Evolutionary conservation across 2,888 invertebrate species (phyloP), one percentile per base, ranked within the genome.

Genomic region (Xylota sylvarum): DNA sequence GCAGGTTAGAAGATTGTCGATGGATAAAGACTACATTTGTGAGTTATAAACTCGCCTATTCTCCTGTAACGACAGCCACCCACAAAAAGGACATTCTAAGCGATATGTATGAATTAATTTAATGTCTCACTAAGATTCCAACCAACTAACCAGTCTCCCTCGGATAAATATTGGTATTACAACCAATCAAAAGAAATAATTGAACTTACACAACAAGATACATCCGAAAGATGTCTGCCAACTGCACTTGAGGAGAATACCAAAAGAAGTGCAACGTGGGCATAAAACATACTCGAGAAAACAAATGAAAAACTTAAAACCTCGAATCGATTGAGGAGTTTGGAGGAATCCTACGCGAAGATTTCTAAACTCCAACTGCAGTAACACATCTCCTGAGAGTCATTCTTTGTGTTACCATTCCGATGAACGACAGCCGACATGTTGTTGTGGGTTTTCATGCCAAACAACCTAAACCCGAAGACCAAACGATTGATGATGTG

Each of bases 401-500:
- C 30, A 52, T 9, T 52, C 27, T 37, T 4, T 37, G 10, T 64
- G 46, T 64, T 64, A 46, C 10, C 0, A 64, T 60, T 43, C 27
- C 12, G 43, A 23, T 19, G 62, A 64, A 32, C 30, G 46, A 64
- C 62, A 64, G 62, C 14, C 30, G 30, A 48, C 64, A 46, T 46
- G 48, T 48, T 64, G 46, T n/a, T 64, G 64, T 64, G 64, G 64
- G 64, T 17, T 64, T 46, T 32, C 14, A 30, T 32, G 17, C 14
- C 32, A 30, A 64, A 14, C 27, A 46, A 64, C 50, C 19, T 23
- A 17, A 48, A n/a, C n/a, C n/a, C n/a, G n/a, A n/a, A n/a, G n/a
- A n/a, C 48, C 27, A 17, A 19, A 9, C 23, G 52, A 52, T 52
- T 52, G 52, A 52, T 52, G 52, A 52, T 27, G 52, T 27, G 27